These are phyloP conservation scores for Seira musarum DNA, from an alignment of 2,888 invertebrate species.

Conservation along the genomic window DNA sequence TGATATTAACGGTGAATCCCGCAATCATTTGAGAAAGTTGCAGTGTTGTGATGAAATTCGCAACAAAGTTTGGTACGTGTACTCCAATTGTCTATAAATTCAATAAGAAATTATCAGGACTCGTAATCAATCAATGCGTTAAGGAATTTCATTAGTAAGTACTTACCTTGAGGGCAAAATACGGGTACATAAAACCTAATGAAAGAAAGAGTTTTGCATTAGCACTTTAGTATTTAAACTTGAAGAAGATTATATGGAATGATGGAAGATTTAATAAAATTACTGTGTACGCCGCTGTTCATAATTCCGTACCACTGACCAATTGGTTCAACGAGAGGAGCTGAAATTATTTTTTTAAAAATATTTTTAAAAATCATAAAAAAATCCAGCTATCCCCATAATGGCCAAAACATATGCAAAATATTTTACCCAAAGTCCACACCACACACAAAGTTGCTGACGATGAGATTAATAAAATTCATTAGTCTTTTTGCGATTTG, in stretches of 20 bases:
- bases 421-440: conserved; percentile 40
- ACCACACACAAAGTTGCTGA: conserved; percentile 26
- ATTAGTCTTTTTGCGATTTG: background rate
- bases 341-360: background rate
- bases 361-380: background rate
- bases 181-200: conserved; percentile 93
- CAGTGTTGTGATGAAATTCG: conserved; percentile 91
- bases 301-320: conserved; percentile 42
- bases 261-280: no score
- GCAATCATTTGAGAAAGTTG: conserved; percentile 95
- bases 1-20: conserved; percentile 90
- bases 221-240: background rate
- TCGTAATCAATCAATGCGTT: conserved; percentile 73
- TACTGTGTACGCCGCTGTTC: conserved; percentile 25
- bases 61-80: conserved; percentile 32
- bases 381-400: no score
- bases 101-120: conserved; percentile 22
- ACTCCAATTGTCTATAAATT: conserved; percentile 19
- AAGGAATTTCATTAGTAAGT: background rate
- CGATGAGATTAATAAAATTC: no score
- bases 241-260: background rate
- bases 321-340: conserved; percentile 32
- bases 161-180: conserved; percentile 81
- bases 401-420: no score
- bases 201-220: conserved; percentile 81